These are phyloP conservation scores for Brachionus asplanchnoidis DNA, from an alignment of 1,140 invertebrate species.

Conservation along the genomic window DNA sequence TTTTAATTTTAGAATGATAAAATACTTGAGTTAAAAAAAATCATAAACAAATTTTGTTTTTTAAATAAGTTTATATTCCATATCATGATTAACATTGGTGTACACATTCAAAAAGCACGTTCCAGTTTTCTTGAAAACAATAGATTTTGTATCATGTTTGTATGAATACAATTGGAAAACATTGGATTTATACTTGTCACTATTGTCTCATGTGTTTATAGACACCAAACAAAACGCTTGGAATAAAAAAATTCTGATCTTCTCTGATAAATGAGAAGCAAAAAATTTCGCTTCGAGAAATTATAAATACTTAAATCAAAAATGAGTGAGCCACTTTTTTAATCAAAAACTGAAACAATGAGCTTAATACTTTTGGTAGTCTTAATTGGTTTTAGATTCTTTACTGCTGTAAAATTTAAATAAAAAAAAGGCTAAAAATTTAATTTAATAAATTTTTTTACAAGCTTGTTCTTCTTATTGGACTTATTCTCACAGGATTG, in stretches of 20 bases:
- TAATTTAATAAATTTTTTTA: neutral
- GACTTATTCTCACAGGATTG: neutral
- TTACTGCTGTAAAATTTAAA: neutral
- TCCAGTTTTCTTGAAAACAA: neutral
- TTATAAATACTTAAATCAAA: neutral
- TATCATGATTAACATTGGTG: neutral
- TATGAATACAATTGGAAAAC: neutral
- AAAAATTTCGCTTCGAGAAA: neutral
- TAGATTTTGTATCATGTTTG: neutral
- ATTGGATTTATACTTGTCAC: neutral
- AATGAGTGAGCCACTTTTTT: neutral
- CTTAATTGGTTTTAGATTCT: neutral
- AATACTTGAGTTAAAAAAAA: neutral
- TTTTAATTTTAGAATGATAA: neutral
- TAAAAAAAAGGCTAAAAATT: neutral
- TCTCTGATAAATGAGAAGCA: neutral
- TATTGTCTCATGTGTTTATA: neutral
- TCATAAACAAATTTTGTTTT: neutral
- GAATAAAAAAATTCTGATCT: neutral
- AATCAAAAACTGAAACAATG: neutral
- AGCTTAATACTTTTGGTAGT: neutral
- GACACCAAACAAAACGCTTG: neutral
- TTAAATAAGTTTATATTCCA: neutral
- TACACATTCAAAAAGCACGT: neutral
- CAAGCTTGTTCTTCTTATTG: neutral